phyloP scores from a whole-genome alignment of 1,140 invertebrate species.

The Bombus picipes region DNA sequence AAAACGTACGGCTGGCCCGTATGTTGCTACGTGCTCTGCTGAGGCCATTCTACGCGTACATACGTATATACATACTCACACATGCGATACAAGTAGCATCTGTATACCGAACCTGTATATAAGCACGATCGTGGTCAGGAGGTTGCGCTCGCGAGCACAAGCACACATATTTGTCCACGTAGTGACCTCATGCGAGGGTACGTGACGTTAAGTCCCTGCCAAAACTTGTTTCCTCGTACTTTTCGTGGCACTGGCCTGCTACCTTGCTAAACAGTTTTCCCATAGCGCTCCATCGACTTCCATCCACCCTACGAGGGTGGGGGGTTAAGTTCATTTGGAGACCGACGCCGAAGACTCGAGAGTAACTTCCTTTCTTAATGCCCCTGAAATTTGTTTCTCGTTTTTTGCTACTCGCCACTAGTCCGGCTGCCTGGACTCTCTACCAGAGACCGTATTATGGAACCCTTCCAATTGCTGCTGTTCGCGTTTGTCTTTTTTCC shows the following conservation, averaged over 20 bases:
- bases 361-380: conserved; percentile 20
- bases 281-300: background rate
- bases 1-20: conserved; percentile 69
- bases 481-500: background rate
- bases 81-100: too few relatives aligned
- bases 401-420: background rate
- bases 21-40: conserved; percentile 52
- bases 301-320: background rate
- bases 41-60: conserved; percentile 1
- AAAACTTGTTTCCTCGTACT: conserved; percentile 46
- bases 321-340: conserved; percentile 12
- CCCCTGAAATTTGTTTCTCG: conserved; percentile 12
- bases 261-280: conserved; percentile 41
- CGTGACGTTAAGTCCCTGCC: conserved; percentile 44
- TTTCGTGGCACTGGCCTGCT: background rate
- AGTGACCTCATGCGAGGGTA: conserved; percentile 26
- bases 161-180: conserved; percentile 36
- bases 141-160: background rate
- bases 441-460: background rate
- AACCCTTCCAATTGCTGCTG: background rate
- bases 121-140: background rate
- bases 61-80: background rate
- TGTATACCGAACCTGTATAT: background rate
- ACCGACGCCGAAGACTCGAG: background rate
- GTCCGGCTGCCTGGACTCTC: background rate